Base-by-base conservation (phyloP, 2,113 vertebrate species). In the Sterrhoptilus dennistouni region DNA sequence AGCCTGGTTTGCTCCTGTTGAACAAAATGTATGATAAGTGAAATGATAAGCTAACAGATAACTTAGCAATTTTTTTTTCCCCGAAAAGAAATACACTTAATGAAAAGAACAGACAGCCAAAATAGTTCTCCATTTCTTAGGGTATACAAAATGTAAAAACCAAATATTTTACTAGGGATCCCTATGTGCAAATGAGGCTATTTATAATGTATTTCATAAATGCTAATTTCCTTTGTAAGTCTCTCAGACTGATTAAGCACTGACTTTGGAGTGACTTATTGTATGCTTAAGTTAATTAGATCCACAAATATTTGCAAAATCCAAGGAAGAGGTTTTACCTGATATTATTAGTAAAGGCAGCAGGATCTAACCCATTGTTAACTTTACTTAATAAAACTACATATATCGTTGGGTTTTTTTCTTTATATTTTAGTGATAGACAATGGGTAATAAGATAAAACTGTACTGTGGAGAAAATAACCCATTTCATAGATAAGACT, bases 241-340 rank as follows among this genome's bases (percentile, higher is more conserved):
- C 83, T 90, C 83, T 95, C 90, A 69, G 40, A 83, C 90, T 93
- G 85, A 93, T 92, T 83, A 94, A 86, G 63, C 82, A 83, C 88
- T 92, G 85, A 93, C 92, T 94, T 95, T 90, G 70, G 70, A 97
- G 92, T 95, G 90, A 96, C 90, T 95, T 96, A 87, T 83, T 90
- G 78, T 95, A 87, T 59, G 89, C 81, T 95, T 96, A 95, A 95
- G 80, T 91, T 94, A 96, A 95, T 93, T 95, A 91, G 82, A 87
- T 93, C 14, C 57, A 89, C 95, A 95, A 94, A 95, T 96, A 93
- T 96, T 94, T 96, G 91, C 82, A 91, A 94, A 90, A 91, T 95
- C n/a, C 53, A 40, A 33, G 59, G 24, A 86, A 85, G 71, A 85
- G 50, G 5, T 87, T 94, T 87, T 90, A 61, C 70, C 50, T 87